These are phyloP conservation scores for Chrysotoxum bicinctum DNA, from an alignment of 2,888 invertebrate genomes.

Conservation along the genomic window DNA sequence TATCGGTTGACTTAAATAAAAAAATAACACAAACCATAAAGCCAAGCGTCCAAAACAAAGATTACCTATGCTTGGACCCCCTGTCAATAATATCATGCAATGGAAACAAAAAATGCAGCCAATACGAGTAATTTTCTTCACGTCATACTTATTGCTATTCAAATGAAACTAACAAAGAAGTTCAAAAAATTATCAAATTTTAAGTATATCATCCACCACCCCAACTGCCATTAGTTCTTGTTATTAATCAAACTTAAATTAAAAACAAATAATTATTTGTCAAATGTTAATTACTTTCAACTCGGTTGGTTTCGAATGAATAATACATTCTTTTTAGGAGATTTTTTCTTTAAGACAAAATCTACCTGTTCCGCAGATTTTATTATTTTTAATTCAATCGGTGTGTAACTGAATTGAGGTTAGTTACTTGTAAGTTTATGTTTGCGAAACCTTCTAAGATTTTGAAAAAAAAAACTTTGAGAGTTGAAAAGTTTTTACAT, in stretches of 20 bases:
- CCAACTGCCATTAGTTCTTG: neutral
- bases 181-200: conserved; percentile 48
- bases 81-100: neutral
- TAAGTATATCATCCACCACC: neutral
- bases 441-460: neutral
- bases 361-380: neutral
- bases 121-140: neutral
- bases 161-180: conserved; percentile 47
- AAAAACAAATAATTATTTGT: neutral
- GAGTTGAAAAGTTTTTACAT: neutral
- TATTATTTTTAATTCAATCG: neutral
- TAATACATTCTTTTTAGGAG: neutral
- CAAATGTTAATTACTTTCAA: neutral
- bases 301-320: neutral
- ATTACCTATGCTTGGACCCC: neutral
- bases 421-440: neutral
- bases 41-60: conserved; percentile 35
- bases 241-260: neutral
- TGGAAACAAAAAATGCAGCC: conserved; percentile 2
- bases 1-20: neutral
- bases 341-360: neutral
- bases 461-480: neutral
- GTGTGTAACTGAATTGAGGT: neutral
- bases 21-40: neutral
- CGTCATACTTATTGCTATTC: conserved; percentile 22